Evolutionary conservation across 2,888 invertebrate genomes (phyloP).

Genomic region (Gisinianus flammeolus): DNA sequence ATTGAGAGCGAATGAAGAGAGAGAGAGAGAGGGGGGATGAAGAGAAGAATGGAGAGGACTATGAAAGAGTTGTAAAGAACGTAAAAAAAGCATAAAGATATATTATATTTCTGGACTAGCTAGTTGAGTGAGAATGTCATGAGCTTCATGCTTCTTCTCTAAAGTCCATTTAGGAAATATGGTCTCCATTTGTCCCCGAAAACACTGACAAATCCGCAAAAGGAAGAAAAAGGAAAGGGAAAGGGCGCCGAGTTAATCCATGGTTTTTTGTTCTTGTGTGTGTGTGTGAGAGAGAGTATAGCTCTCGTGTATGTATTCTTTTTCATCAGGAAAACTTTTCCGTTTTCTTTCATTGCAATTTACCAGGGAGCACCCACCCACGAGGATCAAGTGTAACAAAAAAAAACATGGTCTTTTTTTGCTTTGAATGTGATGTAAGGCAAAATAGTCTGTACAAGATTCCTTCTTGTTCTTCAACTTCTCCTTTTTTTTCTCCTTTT

Average conservation of each 20-base stretch:
- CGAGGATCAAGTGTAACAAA: not conserved
- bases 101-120: not conserved
- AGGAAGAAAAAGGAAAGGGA: not conserved
- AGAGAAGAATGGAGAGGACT: too few relatives aligned
- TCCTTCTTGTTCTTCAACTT: not conserved
- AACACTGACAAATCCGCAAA: slow-evolving; percentile 18
- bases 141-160: not conserved
- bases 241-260: slow-evolving; percentile 21
- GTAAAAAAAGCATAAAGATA: not conserved
- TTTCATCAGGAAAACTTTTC: slow-evolving; percentile 29
- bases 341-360: slow-evolving; percentile 16
- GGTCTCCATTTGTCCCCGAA: slow-evolving; percentile 25
- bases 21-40: too few relatives aligned
- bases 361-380: not conserved
- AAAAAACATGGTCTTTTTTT: not conserved
- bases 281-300: not conserved
- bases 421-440: not conserved
- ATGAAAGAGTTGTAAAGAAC: not conserved
- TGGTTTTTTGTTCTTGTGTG: slow-evolving; percentile 2
- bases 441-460: not conserved
- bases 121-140: not conserved
- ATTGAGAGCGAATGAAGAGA: too few relatives aligned
- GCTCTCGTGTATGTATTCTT: not conserved
- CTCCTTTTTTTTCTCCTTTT: not conserved
- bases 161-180: slow-evolving; percentile 30